phyloP scores from a whole-genome alignment of 1,140 invertebrate species.

The Hypsibius dujardini region DNA sequence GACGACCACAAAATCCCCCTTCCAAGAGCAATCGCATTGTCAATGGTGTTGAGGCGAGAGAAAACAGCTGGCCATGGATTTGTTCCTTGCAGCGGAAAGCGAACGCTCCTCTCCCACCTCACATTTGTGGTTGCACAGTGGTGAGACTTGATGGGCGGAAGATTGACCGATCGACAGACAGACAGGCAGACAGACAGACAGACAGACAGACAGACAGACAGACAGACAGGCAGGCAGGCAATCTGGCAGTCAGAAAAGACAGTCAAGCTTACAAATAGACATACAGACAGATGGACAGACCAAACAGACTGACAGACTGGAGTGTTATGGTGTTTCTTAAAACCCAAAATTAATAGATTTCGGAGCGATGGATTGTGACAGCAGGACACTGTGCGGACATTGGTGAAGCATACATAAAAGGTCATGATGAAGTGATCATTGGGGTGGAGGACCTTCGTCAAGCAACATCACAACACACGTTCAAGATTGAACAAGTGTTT shows the following conservation, averaged over 20 bases:
- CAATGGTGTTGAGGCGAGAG: neutral
- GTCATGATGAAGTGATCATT: neutral
- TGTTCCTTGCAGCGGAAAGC: neutral
- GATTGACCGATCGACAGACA: no score
- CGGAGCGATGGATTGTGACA: neutral
- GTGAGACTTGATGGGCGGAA: neutral
- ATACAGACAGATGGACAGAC: no score
- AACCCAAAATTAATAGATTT: neutral
- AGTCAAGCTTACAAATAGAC: no score
- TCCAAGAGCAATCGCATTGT: conserved; percentile 3
- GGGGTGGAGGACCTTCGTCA: neutral
- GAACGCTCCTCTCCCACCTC: neutral
- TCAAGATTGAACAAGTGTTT: conserved; percentile 44
- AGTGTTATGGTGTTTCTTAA: neutral
- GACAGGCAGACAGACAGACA: no score
- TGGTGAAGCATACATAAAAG: neutral
- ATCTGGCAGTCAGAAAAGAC: no score
- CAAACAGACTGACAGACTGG: neutral
- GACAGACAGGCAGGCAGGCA: no score
- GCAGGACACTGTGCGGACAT: neutral
- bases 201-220: no score
- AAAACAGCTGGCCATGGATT: conserved; percentile 14
- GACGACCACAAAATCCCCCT: conserved; percentile 9
- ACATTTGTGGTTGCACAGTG: conserved; percentile 8
- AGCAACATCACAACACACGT: no score